phyloP scores from a whole-genome alignment of 1,140 invertebrate species.

The Caerostris darwini region DNA sequence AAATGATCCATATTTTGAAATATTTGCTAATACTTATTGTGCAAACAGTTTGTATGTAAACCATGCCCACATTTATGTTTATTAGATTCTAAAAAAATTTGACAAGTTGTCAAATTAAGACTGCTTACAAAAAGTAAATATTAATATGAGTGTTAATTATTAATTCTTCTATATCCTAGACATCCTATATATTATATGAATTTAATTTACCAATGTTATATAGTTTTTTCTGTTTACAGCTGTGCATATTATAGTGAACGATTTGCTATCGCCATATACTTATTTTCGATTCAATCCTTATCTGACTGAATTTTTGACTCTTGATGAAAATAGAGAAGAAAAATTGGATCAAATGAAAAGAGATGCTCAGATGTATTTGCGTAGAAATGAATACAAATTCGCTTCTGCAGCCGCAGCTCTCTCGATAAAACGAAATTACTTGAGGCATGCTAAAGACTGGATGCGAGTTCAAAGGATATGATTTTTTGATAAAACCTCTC shows the following conservation, averaged over 20 bases:
- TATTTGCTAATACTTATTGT: too few species aligned
- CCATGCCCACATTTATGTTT: too few species aligned
- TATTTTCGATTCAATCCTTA: slow-evolving; percentile 97
- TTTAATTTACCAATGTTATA: not conserved
- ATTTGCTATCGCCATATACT: slow-evolving; percentile 88
- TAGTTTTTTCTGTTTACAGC: slow-evolving; percentile 83
- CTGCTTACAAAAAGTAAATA: too few species aligned
- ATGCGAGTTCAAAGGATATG: slow-evolving; percentile 30
- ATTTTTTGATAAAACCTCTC: slow-evolving; percentile 17
- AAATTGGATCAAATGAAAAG: slow-evolving; percentile 82
- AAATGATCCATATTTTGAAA: too few species aligned
- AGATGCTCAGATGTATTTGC: slow-evolving; percentile 88
- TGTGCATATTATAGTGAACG: slow-evolving; percentile 91
- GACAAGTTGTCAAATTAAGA: too few species aligned
- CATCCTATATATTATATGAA: too few species aligned
- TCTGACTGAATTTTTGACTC: slow-evolving; percentile 89
- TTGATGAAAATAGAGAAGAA: slow-evolving; percentile 91
- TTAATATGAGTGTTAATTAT: too few species aligned
- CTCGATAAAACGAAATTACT: slow-evolving; percentile 81
- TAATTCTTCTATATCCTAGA: too few species aligned
- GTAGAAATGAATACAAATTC: slow-evolving; percentile 90
- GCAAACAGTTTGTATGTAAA: too few species aligned
- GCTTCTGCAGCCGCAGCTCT: slow-evolving; percentile 84
- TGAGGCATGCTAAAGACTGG: slow-evolving; percentile 73
- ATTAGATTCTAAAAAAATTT: too few species aligned